Conservation (phyloP, 1,140 invertebrate genomes). For the Platorchestia sp. region DNA sequence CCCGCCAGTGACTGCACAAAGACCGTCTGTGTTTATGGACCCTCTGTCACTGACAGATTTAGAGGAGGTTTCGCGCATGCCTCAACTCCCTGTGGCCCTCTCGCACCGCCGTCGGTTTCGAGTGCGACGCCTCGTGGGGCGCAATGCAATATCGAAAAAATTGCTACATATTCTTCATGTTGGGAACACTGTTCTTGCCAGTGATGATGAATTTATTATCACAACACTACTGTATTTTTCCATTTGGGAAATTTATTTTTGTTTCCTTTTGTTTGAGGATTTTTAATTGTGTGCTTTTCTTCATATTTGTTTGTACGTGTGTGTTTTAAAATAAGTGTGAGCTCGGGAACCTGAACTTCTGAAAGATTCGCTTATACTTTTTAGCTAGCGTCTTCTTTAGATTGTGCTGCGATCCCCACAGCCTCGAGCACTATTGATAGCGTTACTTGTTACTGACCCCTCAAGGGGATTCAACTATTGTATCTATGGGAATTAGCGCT, state of each 20-base stretch:
- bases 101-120: background rate
- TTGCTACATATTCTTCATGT: background rate
- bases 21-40: slow-evolving; percentile 30
- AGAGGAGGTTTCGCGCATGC: background rate
- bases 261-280: background rate
- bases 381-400: too few relatives aligned
- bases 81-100: background rate
- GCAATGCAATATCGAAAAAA: background rate
- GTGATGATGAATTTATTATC: background rate
- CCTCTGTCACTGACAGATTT: slow-evolving; percentile 52
- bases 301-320: too few relatives aligned
- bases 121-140: background rate
- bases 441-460: too few relatives aligned
- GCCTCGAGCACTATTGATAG: too few relatives aligned
- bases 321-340: too few relatives aligned
- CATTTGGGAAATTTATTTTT: background rate
- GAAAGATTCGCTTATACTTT: too few relatives aligned
- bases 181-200: background rate
- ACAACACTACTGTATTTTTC: background rate
- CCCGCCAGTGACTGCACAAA: slow-evolving; percentile 39
- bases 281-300: too few relatives aligned
- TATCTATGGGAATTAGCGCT: too few relatives aligned
- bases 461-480: too few relatives aligned
- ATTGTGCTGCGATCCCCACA: too few relatives aligned
- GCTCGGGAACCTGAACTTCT: too few relatives aligned